Conservation (phyloP, 2,113 vertebrate species). For the Sitta europaea region DNA sequence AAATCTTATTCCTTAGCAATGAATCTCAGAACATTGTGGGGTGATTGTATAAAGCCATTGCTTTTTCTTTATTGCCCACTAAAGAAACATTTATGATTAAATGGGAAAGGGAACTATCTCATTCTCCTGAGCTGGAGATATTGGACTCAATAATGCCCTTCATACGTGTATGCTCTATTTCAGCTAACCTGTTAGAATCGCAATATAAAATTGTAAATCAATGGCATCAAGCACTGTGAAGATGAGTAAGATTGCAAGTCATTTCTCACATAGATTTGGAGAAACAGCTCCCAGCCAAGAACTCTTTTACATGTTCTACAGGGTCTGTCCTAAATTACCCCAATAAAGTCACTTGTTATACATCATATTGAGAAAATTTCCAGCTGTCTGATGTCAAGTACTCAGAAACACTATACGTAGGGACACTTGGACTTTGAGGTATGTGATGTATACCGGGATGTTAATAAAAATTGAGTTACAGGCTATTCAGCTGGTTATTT, state of each 20-base stretch:
- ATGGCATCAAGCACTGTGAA: slow-evolving; percentile 67
- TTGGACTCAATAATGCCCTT: slow-evolving; percentile 68
- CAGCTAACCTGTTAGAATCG: slow-evolving; percentile 70
- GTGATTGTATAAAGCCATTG: slow-evolving; percentile 68
- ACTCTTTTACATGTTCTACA: slow-evolving; percentile 56
- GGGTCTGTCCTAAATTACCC: slow-evolving; percentile 58
- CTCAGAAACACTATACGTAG: slow-evolving; percentile 4
- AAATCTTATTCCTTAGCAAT: slow-evolving; percentile 68
- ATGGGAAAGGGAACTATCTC: slow-evolving; percentile 67
- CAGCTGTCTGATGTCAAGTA: slow-evolving; percentile 49
- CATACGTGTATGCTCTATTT: slow-evolving; percentile 65
- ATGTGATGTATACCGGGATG: not conserved
- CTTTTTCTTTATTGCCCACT: slow-evolving; percentile 71
- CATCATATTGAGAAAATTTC: slow-evolving; percentile 53
- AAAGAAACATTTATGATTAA: slow-evolving; percentile 75
- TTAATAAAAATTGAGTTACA: slow-evolving; percentile 51
- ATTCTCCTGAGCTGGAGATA: slow-evolving; percentile 66
- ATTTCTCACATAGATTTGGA: slow-evolving; percentile 63
- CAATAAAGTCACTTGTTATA: slow-evolving; percentile 61
- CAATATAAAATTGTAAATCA: slow-evolving; percentile 67
- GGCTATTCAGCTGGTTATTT: slow-evolving; percentile 17
- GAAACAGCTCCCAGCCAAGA: slow-evolving; percentile 58
- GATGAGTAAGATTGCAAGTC: slow-evolving; percentile 63
- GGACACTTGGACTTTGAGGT: slow-evolving; percentile 31
- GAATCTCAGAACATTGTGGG: slow-evolving; percentile 66